Conservation (phyloP, 2,888 invertebrate species). For the Archips crataeganus region DNA sequence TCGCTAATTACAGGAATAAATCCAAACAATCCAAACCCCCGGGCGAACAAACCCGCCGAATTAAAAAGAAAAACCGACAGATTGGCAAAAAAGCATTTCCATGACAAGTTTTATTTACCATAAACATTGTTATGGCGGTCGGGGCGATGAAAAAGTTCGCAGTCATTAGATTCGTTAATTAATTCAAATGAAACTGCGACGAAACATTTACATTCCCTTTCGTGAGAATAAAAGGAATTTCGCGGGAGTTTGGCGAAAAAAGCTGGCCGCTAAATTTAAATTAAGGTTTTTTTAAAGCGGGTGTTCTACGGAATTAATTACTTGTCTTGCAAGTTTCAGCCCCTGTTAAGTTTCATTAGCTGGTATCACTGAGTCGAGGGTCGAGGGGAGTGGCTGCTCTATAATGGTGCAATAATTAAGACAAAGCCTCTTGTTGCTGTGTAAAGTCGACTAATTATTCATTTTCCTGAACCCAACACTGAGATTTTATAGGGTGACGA, state of each 20-base stretch:
- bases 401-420: constrained; percentile 83
- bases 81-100: constrained; percentile 80
- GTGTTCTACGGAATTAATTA: constrained; percentile 80
- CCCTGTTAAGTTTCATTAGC: constrained; percentile 70
- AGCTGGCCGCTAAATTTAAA: constrained; percentile 76
- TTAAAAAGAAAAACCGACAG: constrained; percentile 77
- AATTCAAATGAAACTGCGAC: constrained; percentile 85
- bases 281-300: constrained; percentile 80
- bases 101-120: constrained; percentile 85
- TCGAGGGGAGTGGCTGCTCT: constrained; percentile 70
- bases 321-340: constrained; percentile 72
- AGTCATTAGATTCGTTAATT: constrained; percentile 84
- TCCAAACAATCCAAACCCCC: constrained; percentile 76
- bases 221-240: constrained; percentile 70
- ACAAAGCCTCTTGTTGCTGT: constrained; percentile 75
- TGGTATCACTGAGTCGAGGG: constrained; percentile 68
- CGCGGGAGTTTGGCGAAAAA: constrained; percentile 64
- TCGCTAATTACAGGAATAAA: constrained; percentile 85
- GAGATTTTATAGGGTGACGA: constrained; percentile 76
- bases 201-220: constrained; percentile 79
- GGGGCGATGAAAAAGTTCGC: constrained; percentile 79
- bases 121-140: constrained; percentile 80
- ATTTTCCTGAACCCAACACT: constrained; percentile 68
- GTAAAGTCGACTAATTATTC: constrained; percentile 78
- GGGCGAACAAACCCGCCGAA: constrained; percentile 74